phyloP scores from a whole-genome alignment of 2,113 vertebrate species.

The Ceuthmochares aereus region DNA sequence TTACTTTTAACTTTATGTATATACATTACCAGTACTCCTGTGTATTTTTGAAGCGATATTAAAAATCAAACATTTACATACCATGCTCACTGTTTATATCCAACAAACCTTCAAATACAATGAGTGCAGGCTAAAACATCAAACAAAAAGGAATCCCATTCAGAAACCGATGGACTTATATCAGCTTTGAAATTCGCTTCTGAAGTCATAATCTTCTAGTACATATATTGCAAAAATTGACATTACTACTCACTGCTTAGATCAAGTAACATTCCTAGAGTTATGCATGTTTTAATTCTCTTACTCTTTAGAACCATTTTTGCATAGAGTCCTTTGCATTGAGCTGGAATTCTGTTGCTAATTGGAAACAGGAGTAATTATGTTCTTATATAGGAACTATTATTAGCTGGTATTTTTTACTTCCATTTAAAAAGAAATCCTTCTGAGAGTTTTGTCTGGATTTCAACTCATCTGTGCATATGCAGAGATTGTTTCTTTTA shows the following conservation, averaged over 20 bases:
- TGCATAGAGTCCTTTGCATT: neutral
- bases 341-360: neutral
- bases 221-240: neutral
- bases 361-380: neutral
- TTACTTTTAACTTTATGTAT: neutral
- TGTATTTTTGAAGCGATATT: neutral
- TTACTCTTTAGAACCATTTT: neutral
- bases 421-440: neutral
- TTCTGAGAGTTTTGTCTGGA: neutral
- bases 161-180: neutral
- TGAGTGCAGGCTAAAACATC: neutral
- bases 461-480: neutral
- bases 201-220: neutral
- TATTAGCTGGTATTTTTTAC: neutral
- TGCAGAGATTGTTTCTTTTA: neutral
- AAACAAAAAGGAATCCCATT: neutral
- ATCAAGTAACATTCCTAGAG: neutral
- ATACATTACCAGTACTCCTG: too few species aligned
- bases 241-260: neutral
- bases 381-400: neutral
- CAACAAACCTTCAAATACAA: neutral
- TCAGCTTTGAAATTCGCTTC: neutral
- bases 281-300: neutral
- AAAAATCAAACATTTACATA: neutral
- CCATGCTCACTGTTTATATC: neutral